Base-by-base conservation (phyloP, 2,797 vertebrate genomes). In the Pipistrellus pygmaeus region DNA sequence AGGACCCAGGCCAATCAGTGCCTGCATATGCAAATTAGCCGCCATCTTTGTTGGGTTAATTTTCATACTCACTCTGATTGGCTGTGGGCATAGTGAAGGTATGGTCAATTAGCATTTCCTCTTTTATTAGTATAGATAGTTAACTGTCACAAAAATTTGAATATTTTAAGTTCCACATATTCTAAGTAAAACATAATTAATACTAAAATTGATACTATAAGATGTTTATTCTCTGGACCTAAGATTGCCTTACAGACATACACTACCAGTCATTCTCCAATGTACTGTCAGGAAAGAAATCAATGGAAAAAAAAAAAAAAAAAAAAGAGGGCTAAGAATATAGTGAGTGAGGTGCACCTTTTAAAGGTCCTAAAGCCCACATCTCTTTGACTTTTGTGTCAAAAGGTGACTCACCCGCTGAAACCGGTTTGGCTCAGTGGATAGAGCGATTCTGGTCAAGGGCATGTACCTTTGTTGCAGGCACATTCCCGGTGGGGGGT, bases 151-250 rank as follows among this genome's bases (percentile, higher is more conserved):
- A 77, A 27, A 60, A 60, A 68, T 75, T 41, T 75, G 14, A 30
- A 72, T 32, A 69, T 66, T n/a, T 96, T 66, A 88, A 76, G 2
- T 88, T 2, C 2, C 21, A 90, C 64, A 81, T 76, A 90, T 76
- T 90, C 30, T 88, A 14, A 72, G 13, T 55, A 62, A 88, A 93
- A 44, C 68, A 30, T 62, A 92, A 55, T 48, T 44, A 14, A 88
- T 75, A 23, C 1, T 55, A 27, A 53, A 64, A 71, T 71, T 6
- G 46, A 35, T 76, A 53, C 60, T 15, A 64, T 4, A 76, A 62
- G 17, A n/a, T 11, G 21, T 84, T 80, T 89, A 5, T 71, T 88
- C 35, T 83, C 35, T 51, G n/a, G 32, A 90, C 14, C 41, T 80
- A 75, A 78, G 85, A 89, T 30, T 83, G 30, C 35, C n/a, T 57